Conservation (phyloP, 1,140 invertebrate species). For the Eriosoma lanigerum region DNA sequence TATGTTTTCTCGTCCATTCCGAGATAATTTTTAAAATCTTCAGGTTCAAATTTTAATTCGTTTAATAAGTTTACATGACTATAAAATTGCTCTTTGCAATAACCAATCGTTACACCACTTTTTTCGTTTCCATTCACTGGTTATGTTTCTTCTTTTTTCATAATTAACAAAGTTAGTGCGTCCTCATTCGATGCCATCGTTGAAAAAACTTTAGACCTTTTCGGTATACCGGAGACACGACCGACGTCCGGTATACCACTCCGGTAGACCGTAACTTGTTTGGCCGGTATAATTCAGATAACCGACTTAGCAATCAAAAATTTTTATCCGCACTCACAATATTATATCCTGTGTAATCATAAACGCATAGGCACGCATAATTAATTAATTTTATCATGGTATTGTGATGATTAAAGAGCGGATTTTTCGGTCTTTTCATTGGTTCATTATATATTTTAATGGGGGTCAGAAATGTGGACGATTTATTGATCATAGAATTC, state of each 20-base stretch:
- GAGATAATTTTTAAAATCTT: conserved; percentile 25
- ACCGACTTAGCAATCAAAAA: too few species aligned
- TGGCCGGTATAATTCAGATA: too few species aligned
- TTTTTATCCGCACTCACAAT: too few species aligned
- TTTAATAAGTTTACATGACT: conserved; percentile 16
- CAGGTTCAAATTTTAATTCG: conserved; percentile 5
- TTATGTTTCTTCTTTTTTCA: conserved; percentile 28
- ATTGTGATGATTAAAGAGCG: too few species aligned
- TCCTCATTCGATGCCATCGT: not conserved
- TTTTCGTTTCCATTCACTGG: conserved; percentile 16
- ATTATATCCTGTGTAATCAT: too few species aligned
- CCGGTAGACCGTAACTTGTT: not conserved
- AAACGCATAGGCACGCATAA: too few species aligned
- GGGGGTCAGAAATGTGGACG: too few species aligned
- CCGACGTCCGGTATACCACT: not conserved
- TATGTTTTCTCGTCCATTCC: conserved; percentile 24
- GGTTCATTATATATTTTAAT: too few species aligned
- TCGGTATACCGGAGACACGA: conserved; percentile 23
- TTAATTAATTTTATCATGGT: too few species aligned
- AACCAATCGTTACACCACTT: conserved; percentile 33
- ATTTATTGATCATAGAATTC: too few species aligned
- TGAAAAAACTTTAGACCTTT: conserved; percentile 17
- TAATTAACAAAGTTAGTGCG: conserved; percentile 36
- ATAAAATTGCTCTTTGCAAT: not conserved
- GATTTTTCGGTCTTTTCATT: too few species aligned